Base-by-base conservation (phyloP, 2,113 vertebrate genomes). In the Lepisosteus oculatus region DNA sequence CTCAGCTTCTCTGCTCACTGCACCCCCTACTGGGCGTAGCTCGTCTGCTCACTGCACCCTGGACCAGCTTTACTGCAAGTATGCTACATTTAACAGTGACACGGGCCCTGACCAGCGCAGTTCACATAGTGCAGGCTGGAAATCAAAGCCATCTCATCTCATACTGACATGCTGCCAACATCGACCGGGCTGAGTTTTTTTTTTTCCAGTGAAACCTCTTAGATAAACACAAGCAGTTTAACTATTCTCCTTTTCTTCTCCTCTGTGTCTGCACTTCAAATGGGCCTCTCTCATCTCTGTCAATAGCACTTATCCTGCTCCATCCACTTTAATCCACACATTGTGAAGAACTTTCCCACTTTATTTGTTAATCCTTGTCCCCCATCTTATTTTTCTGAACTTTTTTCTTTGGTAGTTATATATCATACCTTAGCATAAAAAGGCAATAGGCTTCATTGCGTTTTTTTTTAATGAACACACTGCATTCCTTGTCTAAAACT, bases 201-300 rank as follows among this genome's bases (percentile, higher is more conserved):
- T 69, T 72, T 79, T 61, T 74, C 15, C 5, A 43, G 65, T 43
- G 68, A 56, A 64, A 69, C 42, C 63, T 70, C 66, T 73, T 57
- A 68, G 67, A 76, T 77, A 81, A 81, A 81, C 78, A 77, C 78
- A 77, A 72, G 77, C 76, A 77, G 75, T 81, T 81, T 79, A 76
- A 79, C 61, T 41, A 65, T 41, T 42, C 29, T 29, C 17, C 29
- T 65, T 14, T 14, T 6, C 59, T 13, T 13, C 59, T 11, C 17
- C 17, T 8, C 5, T 61, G 59, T 13, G 17, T 43, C 17, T 65
- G 9, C 62, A 65, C 62, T 65, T 65, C 29, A 65, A 6, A 65
- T 41, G 17, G 62, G n/a, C 42, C 17, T 62, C 62, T 65, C 29
- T 65, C 62, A 65, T 42, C 62, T 41, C 62, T 42, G 29, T 42